Conservation (phyloP, 2,113 vertebrate species). For the Corvus cornix region DNA sequence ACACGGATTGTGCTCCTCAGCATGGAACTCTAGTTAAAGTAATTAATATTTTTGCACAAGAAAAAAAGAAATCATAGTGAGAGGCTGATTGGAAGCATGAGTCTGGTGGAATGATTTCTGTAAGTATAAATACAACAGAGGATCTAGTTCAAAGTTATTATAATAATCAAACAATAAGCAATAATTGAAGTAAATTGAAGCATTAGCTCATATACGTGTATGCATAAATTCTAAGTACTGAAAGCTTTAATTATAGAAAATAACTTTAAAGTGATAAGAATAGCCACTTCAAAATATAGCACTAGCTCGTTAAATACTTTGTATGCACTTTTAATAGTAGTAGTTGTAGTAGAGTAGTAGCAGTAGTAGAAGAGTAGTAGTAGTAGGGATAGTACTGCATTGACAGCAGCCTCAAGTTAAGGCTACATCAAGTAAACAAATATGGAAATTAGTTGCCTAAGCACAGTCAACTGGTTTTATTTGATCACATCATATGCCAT, state of each 20-base stretch:
- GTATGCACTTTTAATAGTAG: too few relatives aligned
- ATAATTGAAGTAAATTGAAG: neutral
- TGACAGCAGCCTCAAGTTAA: neutral
- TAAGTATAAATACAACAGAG: neutral
- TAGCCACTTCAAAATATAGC: neutral
- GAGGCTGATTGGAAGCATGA: neutral
- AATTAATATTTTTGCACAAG: neutral
- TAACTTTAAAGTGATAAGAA: neutral
- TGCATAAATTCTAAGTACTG: neutral
- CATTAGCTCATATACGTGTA: accelerated
- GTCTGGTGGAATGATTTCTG: neutral
- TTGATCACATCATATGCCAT: neutral
- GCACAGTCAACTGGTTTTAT: neutral
- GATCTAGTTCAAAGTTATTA: neutral
- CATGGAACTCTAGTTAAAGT: neutral
- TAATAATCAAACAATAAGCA: neutral
- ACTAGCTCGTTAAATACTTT: neutral
- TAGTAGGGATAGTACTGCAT: neutral
- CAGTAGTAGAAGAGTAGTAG: neutral
- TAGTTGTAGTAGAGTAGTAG: neutral
- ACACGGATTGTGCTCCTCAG: neutral
- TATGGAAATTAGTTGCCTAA: neutral
- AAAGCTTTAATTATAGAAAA: neutral
- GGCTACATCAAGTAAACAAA: neutral
- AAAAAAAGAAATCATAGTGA: neutral